These are phyloP conservation scores for Poecile atricapillus DNA, from an alignment of 2,113 vertebrate genomes.

Conservation along the genomic window DNA sequence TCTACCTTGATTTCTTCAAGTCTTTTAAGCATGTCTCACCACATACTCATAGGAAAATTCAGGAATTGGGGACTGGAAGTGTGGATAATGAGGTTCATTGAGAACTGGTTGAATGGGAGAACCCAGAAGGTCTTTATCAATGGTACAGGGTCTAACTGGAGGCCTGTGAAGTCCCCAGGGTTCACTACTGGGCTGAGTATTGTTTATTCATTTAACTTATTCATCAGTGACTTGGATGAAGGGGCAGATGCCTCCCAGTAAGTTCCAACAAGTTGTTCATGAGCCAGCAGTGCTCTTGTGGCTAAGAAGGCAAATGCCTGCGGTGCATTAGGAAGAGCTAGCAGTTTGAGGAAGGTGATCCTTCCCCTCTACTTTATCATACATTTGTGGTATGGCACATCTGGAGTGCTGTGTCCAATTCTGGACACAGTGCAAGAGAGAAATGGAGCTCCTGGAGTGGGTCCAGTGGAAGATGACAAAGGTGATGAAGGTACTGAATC, in stretches of 20 bases:
- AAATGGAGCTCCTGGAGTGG: not conserved
- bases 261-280: not conserved
- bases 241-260: not conserved
- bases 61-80: not conserved
- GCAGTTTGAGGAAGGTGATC: not conserved
- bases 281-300: not conserved
- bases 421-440: not conserved
- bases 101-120: not conserved
- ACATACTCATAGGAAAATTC: not conserved
- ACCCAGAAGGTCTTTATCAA: not conserved
- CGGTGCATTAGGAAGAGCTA: not conserved
- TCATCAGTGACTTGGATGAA: not conserved
- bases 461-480: not conserved
- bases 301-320: not conserved
- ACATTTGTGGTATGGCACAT: too few relatives aligned
- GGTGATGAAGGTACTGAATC: not conserved
- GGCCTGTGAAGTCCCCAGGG: not conserved
- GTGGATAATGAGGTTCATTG: not conserved
- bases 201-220: not conserved
- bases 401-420: not conserved
- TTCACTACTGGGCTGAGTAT: not conserved
- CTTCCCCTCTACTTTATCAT: not conserved
- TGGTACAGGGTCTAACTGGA: not conserved
- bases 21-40: not conserved
- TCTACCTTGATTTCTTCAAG: not conserved